Conservation (phyloP, 2,888 invertebrate genomes). For the Xanthorhoe spadicearia region DNA sequence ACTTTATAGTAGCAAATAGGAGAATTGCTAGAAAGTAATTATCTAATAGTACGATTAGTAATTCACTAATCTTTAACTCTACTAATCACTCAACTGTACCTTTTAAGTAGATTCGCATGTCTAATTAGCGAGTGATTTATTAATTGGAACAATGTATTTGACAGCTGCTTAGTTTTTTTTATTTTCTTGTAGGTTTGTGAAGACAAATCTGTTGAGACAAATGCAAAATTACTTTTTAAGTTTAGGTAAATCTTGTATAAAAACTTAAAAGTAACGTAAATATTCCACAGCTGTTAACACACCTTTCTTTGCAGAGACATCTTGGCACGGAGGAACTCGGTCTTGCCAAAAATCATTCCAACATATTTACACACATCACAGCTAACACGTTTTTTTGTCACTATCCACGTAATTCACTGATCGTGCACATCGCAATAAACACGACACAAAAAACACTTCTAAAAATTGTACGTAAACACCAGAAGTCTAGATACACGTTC, state of each 20-base stretch:
- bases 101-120: no score
- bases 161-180: not conserved
- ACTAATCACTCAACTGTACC: no score
- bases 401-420: conserved; percentile 30
- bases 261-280: not conserved
- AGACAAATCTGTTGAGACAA: not conserved
- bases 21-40: not conserved
- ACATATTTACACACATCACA: conserved; percentile 27
- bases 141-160: not conserved
- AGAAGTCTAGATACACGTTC: not conserved
- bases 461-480: not conserved
- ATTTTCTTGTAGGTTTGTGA: not conserved
- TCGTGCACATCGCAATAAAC: not conserved
- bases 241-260: not conserved
- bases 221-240: no score
- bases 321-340: conserved; percentile 63
- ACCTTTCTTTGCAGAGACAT: conserved; percentile 61
- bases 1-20: not conserved
- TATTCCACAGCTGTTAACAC: conserved; percentile 48
- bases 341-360: conserved; percentile 38
- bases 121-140: not conserved
- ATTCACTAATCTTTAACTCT: no score
- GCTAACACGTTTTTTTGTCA: conserved; percentile 30
- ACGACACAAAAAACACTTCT: conserved; percentile 3
- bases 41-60: no score